Conservation (phyloP, 2,113 vertebrate species). For the Nycticebus coucang region DNA sequence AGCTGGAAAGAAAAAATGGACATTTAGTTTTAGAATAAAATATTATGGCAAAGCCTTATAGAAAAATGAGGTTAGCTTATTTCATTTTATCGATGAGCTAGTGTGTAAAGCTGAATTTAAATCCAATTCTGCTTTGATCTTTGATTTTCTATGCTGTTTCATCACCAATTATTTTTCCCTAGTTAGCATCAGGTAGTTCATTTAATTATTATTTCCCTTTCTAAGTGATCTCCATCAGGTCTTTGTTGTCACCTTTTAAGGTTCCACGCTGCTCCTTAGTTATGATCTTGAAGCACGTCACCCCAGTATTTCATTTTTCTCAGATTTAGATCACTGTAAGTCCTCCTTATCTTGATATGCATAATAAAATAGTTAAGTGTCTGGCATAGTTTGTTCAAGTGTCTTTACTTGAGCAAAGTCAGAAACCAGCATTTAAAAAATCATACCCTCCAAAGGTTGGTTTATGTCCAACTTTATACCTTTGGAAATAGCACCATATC, state of each 20-base stretch:
- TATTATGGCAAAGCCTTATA: neutral
- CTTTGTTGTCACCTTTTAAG: neutral
- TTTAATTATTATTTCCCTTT: conserved; percentile 6
- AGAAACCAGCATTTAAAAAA: conserved; percentile 29
- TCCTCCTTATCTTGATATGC: neutral
- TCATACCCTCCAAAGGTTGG: neutral
- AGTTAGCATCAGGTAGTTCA: neutral
- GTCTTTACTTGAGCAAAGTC: neutral
- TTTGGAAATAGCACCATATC: neutral
- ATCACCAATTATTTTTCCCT: conserved; percentile 36
- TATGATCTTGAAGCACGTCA: neutral
- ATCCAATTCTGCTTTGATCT: neutral
- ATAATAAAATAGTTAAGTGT: neutral
- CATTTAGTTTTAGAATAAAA: neutral
- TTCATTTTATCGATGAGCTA: neutral
- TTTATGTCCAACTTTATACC: neutral
- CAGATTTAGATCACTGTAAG: neutral
- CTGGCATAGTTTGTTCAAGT: neutral
- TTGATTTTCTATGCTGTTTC: neutral
- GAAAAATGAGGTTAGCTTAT: neutral
- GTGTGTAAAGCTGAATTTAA: neutral
- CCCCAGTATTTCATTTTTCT: conserved; percentile 26
- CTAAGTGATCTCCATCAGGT: neutral
- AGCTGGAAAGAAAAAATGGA: conserved; percentile 4
- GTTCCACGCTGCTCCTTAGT: neutral